These are phyloP conservation scores for Aegithalos caudatus DNA, from an alignment of 2,113 vertebrate genomes.

Conservation along the genomic window DNA sequence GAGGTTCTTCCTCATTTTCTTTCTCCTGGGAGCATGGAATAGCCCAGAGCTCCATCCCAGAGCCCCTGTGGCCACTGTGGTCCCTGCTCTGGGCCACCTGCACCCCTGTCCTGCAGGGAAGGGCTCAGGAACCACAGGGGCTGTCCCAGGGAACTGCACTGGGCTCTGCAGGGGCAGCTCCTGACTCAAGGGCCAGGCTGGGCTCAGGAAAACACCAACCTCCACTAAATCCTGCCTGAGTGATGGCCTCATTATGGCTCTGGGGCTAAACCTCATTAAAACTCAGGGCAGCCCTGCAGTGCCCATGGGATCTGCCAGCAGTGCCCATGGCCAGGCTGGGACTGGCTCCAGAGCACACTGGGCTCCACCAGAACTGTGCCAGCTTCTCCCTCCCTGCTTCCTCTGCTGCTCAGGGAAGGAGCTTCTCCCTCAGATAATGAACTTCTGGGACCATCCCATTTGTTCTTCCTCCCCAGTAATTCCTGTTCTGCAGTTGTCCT, in stretches of 20 bases:
- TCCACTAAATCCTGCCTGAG: not conserved
- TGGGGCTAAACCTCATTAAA: not conserved
- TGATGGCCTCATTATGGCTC: not conserved
- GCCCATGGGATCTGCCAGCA: not conserved
- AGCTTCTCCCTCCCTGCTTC: not conserved
- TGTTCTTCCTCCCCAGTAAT: not conserved
- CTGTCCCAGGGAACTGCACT: not conserved
- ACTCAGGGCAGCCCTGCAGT: not conserved
- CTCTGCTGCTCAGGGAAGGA: not conserved
- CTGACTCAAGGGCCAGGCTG: not conserved
- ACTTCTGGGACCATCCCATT: not conserved
- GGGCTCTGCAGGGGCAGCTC: not conserved
- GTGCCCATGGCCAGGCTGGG: not conserved
- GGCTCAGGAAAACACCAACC: not conserved
- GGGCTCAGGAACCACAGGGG: not conserved
- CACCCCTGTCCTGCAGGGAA: not conserved
- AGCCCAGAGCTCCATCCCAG: not conserved
- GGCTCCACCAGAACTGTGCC: not conserved
- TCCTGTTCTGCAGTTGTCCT: not conserved
- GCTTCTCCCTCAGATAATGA: not conserved
- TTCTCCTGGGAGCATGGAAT: not conserved
- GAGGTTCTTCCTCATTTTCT: not conserved
- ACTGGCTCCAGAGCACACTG: not conserved
- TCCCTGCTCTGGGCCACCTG: not conserved
- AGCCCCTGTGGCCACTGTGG: no score